Conservation (phyloP, 2,888 invertebrate species). For the Aethes cnicana region DNA sequence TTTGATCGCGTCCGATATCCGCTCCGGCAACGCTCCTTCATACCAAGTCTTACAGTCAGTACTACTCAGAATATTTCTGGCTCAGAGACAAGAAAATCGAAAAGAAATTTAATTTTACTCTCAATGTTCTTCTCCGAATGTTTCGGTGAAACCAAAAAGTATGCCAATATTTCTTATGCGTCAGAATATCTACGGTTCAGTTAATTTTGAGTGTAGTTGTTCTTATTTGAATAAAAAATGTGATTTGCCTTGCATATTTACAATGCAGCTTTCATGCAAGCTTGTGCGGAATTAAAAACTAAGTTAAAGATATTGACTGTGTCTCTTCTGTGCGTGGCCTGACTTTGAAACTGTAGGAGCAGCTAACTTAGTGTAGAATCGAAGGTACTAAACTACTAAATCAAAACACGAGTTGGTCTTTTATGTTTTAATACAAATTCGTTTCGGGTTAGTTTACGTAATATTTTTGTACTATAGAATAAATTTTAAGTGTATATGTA, state of each 20-base stretch:
- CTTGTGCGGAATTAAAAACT: constrained; percentile 13
- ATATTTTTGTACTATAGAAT: constrained; percentile 56
- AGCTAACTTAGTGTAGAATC: constrained; percentile 37
- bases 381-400: constrained; percentile 79
- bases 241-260: constrained; percentile 68
- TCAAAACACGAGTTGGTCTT: constrained; percentile 78
- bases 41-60: constrained; percentile 74
- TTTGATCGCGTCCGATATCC: constrained; percentile 75
- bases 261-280: constrained; percentile 58
- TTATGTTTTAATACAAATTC: constrained; percentile 79
- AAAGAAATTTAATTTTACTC: not conserved
- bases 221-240: constrained; percentile 49
- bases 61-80: constrained; percentile 42
- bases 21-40: constrained; percentile 75
- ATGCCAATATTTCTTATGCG: constrained; percentile 3
- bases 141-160: too few relatives aligned
- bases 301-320: not conserved
- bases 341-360: not conserved
- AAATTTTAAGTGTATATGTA: constrained; percentile 17
- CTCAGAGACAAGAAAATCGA: constrained; percentile 13
- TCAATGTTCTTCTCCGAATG: too few relatives aligned
- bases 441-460: constrained; percentile 68
- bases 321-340: not conserved
- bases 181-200: not conserved
- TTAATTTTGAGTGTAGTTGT: constrained; percentile 68